Evolutionary conservation across 2,797 vertebrate genomes (phyloP), one percentile per base, ranked within the genome.

Genomic region (Eulemur rubriventer): DNA sequence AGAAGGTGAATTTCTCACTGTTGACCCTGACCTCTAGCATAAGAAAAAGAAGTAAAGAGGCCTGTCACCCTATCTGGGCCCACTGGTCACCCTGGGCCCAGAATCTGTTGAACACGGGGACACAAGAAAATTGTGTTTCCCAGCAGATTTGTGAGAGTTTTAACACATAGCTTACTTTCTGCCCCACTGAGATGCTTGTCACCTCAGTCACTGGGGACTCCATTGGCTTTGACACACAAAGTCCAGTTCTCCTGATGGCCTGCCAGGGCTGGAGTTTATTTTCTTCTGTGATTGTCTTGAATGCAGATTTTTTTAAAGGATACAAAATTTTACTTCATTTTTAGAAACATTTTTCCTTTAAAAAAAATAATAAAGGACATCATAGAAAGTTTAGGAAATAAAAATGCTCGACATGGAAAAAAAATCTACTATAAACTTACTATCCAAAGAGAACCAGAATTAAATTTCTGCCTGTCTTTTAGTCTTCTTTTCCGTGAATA

Each of bases 251-350:
- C 61, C 55, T 11, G 48, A 63, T 4, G 43, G 48, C 26, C 43
- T 61, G 18, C 55, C 41, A 13, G 61, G 43, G 12, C 50, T 22
- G 16, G 24, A 83, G 35, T 61, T 43, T 79, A 63, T 87, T 73
- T 82, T 83, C n/a, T 65, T 11, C 38, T 75, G 38, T 65, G 50
- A 91, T 61, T 55, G 30, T 35, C 95, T 35, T 41, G 38, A 78
- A 73, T 38, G 65, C 6, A 70, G 59, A 43, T 41, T 80, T 88
- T 91, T 82, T 83, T 9, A 14, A 87, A 55, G 38, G 20, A 52
- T 41, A 83, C 83, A 50, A 92, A 73, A 46, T 67, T 92, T 87
- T 30, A 18, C 65, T 75, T 87, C 82, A 75, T 92, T 90, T 78
- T 70, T 90, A 88, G 52, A 88, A 95, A 76, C n/a, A 38, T 14